Evolutionary conservation across 1,140 invertebrate species (phyloP).

Genomic region (Meteorus sp.): DNA sequence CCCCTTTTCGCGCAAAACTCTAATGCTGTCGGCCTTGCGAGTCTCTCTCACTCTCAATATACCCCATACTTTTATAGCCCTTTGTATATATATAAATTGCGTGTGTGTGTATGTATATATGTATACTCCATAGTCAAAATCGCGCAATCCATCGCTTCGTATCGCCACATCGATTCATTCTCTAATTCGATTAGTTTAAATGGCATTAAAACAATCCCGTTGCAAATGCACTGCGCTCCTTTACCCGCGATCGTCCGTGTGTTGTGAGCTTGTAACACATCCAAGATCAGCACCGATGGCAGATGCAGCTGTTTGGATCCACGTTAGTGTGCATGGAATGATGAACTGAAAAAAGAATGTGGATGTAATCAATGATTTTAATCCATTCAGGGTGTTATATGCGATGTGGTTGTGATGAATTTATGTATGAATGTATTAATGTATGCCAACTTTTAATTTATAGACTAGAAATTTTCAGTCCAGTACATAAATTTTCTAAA

Average conservation of each 20-base stretch:
- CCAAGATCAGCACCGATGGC: not conserved
- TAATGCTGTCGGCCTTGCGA: conserved; percentile 3
- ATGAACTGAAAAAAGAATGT: too few relatives aligned
- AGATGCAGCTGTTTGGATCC: not conserved
- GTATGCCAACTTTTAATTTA: too few relatives aligned
- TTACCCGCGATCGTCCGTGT: not conserved
- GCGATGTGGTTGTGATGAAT: not conserved
- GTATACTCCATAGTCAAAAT: too few relatives aligned
- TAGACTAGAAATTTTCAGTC: too few relatives aligned
- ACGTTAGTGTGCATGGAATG: not conserved
- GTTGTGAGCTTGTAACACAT: too few relatives aligned
- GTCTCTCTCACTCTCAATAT: conserved; percentile 8
- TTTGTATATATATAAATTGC: too few relatives aligned
- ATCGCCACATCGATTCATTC: conserved; percentile 56
- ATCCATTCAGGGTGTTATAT: not conserved
- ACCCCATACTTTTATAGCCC: conserved; percentile 23
- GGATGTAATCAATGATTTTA: not conserved
- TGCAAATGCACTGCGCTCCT: conserved; percentile 39
- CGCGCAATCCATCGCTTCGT: conserved; percentile 29
- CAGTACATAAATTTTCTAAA: too few relatives aligned
- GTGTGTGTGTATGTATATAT: too few relatives aligned
- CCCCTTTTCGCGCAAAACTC: conserved; percentile 32
- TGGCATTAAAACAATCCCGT: conserved; percentile 60
- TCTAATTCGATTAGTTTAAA: conserved; percentile 61
- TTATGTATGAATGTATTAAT: too few relatives aligned